Base-by-base conservation (phyloP, 2,797 vertebrate genomes). In the Sebastiscus albofasciatus region DNA sequence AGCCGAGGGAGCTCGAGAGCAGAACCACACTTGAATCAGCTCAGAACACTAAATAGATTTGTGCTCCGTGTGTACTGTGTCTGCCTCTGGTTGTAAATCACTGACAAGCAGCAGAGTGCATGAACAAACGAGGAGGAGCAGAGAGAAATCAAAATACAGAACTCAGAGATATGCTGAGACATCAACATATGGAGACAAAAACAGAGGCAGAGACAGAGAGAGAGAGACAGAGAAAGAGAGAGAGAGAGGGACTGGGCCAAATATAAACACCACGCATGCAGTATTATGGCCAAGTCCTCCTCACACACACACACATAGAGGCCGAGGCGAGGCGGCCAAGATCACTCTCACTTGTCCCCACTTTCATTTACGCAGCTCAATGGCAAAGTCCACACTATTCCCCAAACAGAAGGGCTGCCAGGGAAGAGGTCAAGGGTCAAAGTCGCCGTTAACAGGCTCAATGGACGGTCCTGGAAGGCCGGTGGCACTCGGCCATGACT, bases 351-450 rank as follows among this genome's bases (percentile, higher is more conserved):
- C 76, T 81, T 46, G 68, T 86, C 75, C 72, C 77, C 62, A 81
- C 79, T 82, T 78, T 82, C 87, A 82, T 86, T 87, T 84, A 72
- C 67, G 78, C 54, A 75, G 72, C 59, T 87, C 80, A 72, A 39
- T 67, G 39, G 67, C 56, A 79, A 81, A 72, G 73, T 83, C 84
- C 77, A 76, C 73, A n/a, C 77, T 54, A 52, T 69, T 78, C 73
- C 61, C 72, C 59, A 69, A 83, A 82, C 70, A 85, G 75, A 80
- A 2, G 26, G 13, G 68, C 61, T 12, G 67, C 79, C 77, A 81
- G 79, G 60, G 79, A 54, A 64, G 39, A 75, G 86, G 87, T 91
- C 90, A 92, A 56, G 70, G 91, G 84, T 90, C 92, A 92, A 77
- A 77, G 70, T 78, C 58, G 20, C 58, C 80, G 14, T 79, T 85